Evolutionary conservation across 2,888 invertebrate species (phyloP).

Genomic region (Nipponacmea schrenckii): DNA sequence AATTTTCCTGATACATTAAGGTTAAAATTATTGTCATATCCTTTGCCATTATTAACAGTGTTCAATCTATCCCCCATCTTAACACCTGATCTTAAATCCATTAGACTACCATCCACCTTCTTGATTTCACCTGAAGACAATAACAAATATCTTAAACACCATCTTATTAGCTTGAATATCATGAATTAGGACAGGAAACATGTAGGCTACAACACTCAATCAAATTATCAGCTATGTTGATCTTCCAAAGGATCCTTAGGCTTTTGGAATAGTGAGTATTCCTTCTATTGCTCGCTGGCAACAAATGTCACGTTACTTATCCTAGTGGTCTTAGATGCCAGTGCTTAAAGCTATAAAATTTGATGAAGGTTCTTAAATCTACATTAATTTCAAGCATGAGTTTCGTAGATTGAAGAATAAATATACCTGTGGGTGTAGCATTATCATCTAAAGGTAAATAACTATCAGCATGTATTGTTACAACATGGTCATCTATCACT

Average conservation of each 20-base stretch:
- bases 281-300: too few species aligned
- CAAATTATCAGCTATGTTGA: too few species aligned
- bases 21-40: slow-evolving; percentile 87
- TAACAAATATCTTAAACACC: background rate
- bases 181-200: too few species aligned
- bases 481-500: slow-evolving; percentile 56
- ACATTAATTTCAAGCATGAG: too few species aligned
- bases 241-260: too few species aligned
- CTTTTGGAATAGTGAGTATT: too few species aligned
- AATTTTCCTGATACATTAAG: slow-evolving; percentile 70
- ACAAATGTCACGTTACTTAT: too few species aligned
- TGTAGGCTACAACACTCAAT: too few species aligned
- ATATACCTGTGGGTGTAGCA: slow-evolving; percentile 57
- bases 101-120: slow-evolving; percentile 77
- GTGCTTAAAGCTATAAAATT: too few species aligned
- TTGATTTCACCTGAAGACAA: slow-evolving; percentile 75
- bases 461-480: slow-evolving; percentile 79
- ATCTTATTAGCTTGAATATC: too few species aligned
- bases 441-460: slow-evolving; percentile 78
- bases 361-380: too few species aligned
- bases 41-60: slow-evolving; percentile 74
- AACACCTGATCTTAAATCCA: slow-evolving; percentile 79
- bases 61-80: slow-evolving; percentile 77
- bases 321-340: too few species aligned
- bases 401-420: background rate